Conservation (phyloP, 2,888 invertebrate species). For the Coremacera marginata region DNA sequence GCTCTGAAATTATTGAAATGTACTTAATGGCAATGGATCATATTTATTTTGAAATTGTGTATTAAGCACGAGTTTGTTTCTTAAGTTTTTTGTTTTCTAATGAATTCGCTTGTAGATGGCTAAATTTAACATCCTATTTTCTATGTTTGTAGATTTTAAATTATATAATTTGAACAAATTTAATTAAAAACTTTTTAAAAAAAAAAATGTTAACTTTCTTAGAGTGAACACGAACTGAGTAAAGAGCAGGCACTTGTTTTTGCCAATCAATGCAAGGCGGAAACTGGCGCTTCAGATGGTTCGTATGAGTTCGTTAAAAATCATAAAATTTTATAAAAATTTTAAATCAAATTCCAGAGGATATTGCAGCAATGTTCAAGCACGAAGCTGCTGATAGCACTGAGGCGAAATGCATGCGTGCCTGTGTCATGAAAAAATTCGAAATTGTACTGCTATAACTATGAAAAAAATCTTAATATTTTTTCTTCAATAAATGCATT, state of each 20-base stretch:
- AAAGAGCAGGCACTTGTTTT: slow-evolving; percentile 54
- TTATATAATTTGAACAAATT: too few relatives aligned
- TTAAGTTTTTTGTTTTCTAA: slow-evolving; percentile 37
- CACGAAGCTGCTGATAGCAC: slow-evolving; percentile 53
- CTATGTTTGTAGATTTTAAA: not conserved
- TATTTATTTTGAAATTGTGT: too few relatives aligned
- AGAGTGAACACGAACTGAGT: slow-evolving; percentile 48
- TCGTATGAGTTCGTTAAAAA: slow-evolving; percentile 9
- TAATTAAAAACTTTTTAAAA: not conserved
- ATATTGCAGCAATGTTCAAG: slow-evolving; percentile 59
- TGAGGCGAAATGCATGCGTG: slow-evolving; percentile 64
- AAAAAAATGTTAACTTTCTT: slow-evolving; percentile 2
- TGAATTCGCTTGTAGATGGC: not conserved
- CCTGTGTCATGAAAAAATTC: slow-evolving; percentile 64
- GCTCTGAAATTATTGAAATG: too few relatives aligned
- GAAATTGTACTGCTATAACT: slow-evolving; percentile 55
- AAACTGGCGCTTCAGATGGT: slow-evolving; percentile 65
- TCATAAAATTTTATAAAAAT: not conserved
- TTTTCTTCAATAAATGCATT: not conserved
- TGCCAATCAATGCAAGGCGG: slow-evolving; percentile 59
- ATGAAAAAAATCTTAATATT: not conserved
- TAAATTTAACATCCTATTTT: not conserved
- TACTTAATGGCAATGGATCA: too few relatives aligned
- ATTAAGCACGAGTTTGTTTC: slow-evolving; percentile 31
- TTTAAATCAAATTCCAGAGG: slow-evolving; percentile 51